Base-by-base conservation (phyloP, 2,113 vertebrate genomes). In the Tringa solitaria region DNA sequence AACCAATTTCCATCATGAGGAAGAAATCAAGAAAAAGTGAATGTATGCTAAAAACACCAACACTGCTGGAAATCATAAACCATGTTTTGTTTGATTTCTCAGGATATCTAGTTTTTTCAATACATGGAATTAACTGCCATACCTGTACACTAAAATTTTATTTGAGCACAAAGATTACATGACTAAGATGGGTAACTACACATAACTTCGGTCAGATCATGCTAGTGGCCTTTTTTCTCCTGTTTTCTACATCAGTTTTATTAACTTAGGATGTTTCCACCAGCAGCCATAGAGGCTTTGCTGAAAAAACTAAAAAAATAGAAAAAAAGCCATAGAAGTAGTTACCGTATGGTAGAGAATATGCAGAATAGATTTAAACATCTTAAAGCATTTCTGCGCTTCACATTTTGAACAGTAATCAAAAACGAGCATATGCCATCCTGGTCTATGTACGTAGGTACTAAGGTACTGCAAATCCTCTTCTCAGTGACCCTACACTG, bases 381-480 rank as follows among this genome's bases (percentile, higher is more conserved):
- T 35, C 41, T 81, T 59, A 22, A 43, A 54, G 7, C 14, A 70
- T 67, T 82, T 78, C 61, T 50, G 13, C 37, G n/a, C 33, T 51
- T 80, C 46, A n/a, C 9, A 73, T 67, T 91, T 88, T 48, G 32
- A 78, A 67, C 16, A 81, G 24, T 12, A 81, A 48, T 14, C 30
- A 53, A 45, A 64, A 92, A 14, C 11, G 69, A 70, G 37, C 12
- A 28, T 10, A 48, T 32, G 65, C 43, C 26, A 50, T 18, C 4
- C 32, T 30, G 37, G 18, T 46, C 22, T 35, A 27, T 22, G 37
- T 8, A 46, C 0, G 1, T 8, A 24, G 0, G 0, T 33, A 64
- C 8, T 19, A 53, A 83, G 13, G 19, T 20, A 21, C 3, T 13
- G 21, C 24, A 63, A 35, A 60, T 18, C 64, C 69, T 26, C 21